A percentile compares a stretch with the other conserved stretches of the same genome.
These are phyloP conservation scores for Uloborus plumipes DNA, from an alignment of 2,888 invertebrate species.

Conservation along the genomic window DNA sequence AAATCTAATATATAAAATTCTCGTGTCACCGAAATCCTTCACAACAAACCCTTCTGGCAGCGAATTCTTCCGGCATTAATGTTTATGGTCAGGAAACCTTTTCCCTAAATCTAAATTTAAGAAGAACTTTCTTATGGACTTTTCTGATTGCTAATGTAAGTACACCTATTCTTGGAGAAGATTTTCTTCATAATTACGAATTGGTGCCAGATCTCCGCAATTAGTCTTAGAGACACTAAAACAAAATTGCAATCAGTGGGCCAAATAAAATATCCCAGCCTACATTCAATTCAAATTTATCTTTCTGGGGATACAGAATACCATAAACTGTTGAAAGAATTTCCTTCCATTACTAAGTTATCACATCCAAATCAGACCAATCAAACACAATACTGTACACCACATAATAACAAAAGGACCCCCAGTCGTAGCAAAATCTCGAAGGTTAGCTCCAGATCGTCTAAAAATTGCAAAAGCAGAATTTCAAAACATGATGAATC, in stretches of 20 bases:
- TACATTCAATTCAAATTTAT: conserved; percentile 9
- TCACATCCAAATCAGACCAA: conserved; percentile 1
- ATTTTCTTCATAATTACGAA: conserved; percentile 38
- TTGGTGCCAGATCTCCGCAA: neutral
- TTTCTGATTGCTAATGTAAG: conserved; percentile 56
- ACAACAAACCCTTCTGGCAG: neutral
- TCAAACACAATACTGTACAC: conserved; percentile 64
- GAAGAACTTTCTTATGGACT: conserved; percentile 7
- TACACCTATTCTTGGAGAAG: conserved; percentile 62
- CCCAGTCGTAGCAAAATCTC: conserved; percentile 67
- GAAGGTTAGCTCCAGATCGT: conserved; percentile 11
- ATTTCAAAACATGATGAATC: conserved; percentile 18
- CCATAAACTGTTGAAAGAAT: conserved; percentile 4
- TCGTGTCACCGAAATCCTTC: neutral
- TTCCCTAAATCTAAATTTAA: neutral
- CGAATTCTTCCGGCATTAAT: neutral
- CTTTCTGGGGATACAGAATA: neutral
- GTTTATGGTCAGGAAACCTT: neutral
- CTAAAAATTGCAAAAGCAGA: conserved; percentile 6
- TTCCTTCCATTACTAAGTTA: conserved; percentile 3
- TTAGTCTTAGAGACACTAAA: neutral
- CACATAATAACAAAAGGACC: conserved; percentile 68
- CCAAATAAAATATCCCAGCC: too few relatives aligned
- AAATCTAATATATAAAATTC: too few relatives aligned
- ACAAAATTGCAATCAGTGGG: conserved; percentile 10